Evolutionary conservation across 30 jellyfish, hydroid and myxozoan genomes (phyloP), one percentile per base, ranked within the genome.

Genomic region (Haliclystus octoradiatus): DNA sequence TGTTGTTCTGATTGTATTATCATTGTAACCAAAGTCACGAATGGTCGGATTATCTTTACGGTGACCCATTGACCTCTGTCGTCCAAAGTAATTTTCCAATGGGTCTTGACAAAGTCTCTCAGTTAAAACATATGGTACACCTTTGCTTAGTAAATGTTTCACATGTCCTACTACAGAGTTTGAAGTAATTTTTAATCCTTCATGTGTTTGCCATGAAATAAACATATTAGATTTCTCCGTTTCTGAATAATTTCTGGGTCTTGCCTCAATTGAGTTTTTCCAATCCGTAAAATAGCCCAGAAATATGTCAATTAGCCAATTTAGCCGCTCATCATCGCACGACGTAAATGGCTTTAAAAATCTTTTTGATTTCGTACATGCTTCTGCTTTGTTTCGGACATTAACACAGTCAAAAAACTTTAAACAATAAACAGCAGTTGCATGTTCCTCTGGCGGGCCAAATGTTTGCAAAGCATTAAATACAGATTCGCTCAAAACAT

Each of bases 1-100:
- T 53, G 85, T 62, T 61, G 77, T 74, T 2, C 85, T 61, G 24
- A 74, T 34, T 1, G 85, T 74, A 71, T 74, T 74, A 70, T 74
- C 85, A 33, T 40, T 74, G 70, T 74, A 74, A 49, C 85, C 85
- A 14, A 74, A 69, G 52, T 74, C 85, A 47, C 85, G 85, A n/a
- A 74, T 69, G 63, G 85, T 34, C 50, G 78, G 78, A 49, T 74
- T 61, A 62, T 63, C 67, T 62, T 74, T 63, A 15, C 85, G 70
- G 85, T 62, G 62, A 62, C 85, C 85, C 60, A 63, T 63, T 63
- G 85, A 64, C 49, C 85, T 62, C 23, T 63, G 78, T 25, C 62
- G 70, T 28, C 70, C 70, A 62, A 74, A 74, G 34, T 74, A 74
- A 28, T 74, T 74, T 40, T 74, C 85, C 71, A 72, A 52, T 72